Evolutionary conservation across 2,888 invertebrate species (phyloP).

Genomic region (Platynereis dumerilii): DNA sequence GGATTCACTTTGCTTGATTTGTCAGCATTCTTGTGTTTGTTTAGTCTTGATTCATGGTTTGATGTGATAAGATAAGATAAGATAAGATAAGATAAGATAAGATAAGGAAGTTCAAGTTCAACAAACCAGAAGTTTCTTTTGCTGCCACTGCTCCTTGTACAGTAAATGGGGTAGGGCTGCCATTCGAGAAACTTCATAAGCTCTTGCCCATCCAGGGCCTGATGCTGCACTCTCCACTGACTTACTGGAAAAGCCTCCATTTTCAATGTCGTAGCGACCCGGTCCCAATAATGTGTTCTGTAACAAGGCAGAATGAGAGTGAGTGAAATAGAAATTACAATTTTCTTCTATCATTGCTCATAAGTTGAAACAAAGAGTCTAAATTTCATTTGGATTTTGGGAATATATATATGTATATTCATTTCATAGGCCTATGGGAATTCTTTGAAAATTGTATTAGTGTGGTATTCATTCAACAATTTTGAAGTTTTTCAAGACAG

Average conservation of each 20-base stretch:
- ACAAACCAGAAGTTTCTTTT: conserved; percentile 53
- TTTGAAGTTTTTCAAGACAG: too few species aligned
- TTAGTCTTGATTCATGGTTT: too few species aligned
- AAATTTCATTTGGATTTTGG: neutral
- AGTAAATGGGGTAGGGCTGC: conserved; percentile 59
- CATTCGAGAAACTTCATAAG: conserved; percentile 55
- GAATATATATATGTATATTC: too few species aligned
- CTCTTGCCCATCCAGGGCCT: conserved; percentile 60
- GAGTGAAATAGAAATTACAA: neutral
- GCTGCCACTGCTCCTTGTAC: conserved; percentile 60
- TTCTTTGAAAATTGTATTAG: too few species aligned
- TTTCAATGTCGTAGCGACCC: conserved; percentile 52
- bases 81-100: too few species aligned
- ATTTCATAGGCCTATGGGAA: too few species aligned
- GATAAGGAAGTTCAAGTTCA: too few species aligned
- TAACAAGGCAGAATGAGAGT: conserved; percentile 9
- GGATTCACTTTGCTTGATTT: too few species aligned
- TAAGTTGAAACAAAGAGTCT: conserved; percentile 2
- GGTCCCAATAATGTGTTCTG: conserved; percentile 52
- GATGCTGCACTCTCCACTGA: conserved; percentile 47
- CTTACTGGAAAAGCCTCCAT: conserved; percentile 50
- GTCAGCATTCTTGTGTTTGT: too few species aligned
- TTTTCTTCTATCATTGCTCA: neutral
- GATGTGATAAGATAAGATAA: too few species aligned
- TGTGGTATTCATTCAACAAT: too few species aligned